Conservation (phyloP, 2,113 vertebrate genomes). For the Maccullochella peelii region DNA sequence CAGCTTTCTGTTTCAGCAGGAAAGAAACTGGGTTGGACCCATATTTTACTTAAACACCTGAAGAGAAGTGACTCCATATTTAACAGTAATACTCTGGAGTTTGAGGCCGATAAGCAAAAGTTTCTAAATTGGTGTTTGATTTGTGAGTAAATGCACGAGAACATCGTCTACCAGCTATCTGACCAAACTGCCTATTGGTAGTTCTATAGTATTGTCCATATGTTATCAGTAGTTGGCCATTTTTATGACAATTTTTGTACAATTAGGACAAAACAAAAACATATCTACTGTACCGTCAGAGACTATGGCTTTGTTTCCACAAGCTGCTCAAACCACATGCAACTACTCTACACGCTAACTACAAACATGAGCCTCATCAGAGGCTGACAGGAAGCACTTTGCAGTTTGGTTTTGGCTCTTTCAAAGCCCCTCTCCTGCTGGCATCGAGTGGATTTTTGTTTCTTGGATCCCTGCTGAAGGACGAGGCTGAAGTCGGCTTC, state of each 20-base stretch:
- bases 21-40: constrained; percentile 40
- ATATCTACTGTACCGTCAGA: background rate
- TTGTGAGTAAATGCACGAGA: constrained; percentile 19
- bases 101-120: background rate
- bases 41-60: background rate
- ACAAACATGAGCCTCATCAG: constrained; percentile 44
- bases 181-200: constrained; percentile 4
- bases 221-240: constrained; percentile 41
- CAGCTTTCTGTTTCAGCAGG: constrained; percentile 30
- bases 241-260: constrained; percentile 15
- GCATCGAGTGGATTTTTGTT: constrained; percentile 12
- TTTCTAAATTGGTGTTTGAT: background rate
- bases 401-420: constrained; percentile 38
- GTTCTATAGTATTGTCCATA: background rate
- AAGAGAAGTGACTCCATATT: constrained; percentile 5
- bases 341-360: constrained; percentile 41
- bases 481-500: constrained; percentile 9
- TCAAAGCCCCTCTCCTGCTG: constrained; percentile 40
- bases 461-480: constrained; percentile 42
- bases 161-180: background rate
- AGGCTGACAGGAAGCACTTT: constrained; percentile 60
- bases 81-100: background rate
- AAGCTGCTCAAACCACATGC: constrained; percentile 52
- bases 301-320: constrained; percentile 72
- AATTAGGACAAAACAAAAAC: constrained; percentile 14